Evolutionary conservation across 2,113 vertebrate species (phyloP).

Genomic region (Cettia cetti): DNA sequence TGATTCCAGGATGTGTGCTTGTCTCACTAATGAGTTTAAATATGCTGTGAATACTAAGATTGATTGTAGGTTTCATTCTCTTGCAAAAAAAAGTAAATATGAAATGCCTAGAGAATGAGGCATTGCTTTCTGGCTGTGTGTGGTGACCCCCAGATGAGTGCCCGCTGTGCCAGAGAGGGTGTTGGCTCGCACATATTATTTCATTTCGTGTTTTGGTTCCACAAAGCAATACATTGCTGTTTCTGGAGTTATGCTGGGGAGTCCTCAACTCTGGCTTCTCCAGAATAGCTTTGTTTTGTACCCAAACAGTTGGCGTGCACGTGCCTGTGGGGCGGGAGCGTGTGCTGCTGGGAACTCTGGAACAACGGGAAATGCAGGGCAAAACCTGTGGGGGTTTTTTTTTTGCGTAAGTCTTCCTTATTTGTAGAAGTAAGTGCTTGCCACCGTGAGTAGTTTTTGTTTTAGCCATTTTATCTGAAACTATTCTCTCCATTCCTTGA

Average conservation of each 20-base stretch:
- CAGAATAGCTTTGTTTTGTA: not conserved
- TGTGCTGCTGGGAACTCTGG: not conserved
- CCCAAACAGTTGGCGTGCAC: not conserved
- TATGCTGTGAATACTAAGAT: not conserved
- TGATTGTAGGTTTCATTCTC: not conserved
- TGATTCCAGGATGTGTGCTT: not conserved
- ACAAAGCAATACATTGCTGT: not conserved
- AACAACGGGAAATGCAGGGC: not conserved
- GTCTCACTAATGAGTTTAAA: not conserved
- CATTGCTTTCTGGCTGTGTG: not conserved
- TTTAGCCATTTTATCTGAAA: not conserved
- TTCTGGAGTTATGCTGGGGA: not conserved
- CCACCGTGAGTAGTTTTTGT: not conserved
- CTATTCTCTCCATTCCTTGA: not conserved
- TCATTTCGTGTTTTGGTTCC: not conserved
- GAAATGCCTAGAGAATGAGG: not conserved
- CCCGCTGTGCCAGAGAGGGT: not conserved
- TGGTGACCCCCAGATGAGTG: not conserved
- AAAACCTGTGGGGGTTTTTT: not conserved
- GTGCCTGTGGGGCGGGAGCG: accelerated
- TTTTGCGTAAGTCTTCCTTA: not conserved
- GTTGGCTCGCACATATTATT: not conserved
- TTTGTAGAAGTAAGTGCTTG: not conserved
- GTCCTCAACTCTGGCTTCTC: not conserved
- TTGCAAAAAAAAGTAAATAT: not conserved